Percentiles rank a stretch among this genome's conserved stretches.
Conservation (phyloP, 2,888 invertebrate genomes). For the Macaria liturata region DNA sequence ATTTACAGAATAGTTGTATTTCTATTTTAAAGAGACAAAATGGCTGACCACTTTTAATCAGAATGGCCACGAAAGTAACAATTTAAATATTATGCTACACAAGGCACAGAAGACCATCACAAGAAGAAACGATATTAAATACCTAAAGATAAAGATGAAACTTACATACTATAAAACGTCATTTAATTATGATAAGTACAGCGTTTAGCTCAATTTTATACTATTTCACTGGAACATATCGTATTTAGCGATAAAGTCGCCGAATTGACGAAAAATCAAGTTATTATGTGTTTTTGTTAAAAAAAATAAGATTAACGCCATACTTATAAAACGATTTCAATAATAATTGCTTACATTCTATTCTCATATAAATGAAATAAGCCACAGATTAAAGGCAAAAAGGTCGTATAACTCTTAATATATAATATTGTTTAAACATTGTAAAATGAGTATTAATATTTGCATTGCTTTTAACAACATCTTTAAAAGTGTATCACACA, state of each 20-base stretch:
- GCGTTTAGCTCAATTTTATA: background rate
- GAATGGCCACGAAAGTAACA: constrained; percentile 18
- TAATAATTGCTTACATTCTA: background rate
- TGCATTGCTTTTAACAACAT: no score
- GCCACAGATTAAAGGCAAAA: no score
- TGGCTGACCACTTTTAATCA: background rate
- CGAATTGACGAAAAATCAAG: background rate
- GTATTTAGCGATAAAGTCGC: background rate
- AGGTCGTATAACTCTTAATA: no score
- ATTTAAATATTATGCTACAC: constrained; percentile 12
- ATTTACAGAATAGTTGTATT: background rate
- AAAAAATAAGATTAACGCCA: background rate
- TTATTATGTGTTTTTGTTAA: background rate
- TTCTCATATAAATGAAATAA: background rate
- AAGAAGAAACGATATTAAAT: background rate
- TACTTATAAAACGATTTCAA: background rate
- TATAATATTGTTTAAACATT: no score
- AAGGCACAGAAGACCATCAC: background rate
- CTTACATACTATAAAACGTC: constrained; percentile 22
- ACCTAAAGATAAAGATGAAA: background rate
- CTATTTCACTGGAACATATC: background rate
- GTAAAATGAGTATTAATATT: no score
- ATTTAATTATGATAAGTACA: background rate
- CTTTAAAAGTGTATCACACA: no score
- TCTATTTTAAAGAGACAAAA: background rate